phyloP scores from a whole-genome alignment of 35 echinoderm and acorn worm genomes.

The Apostichopus californicus region DNA sequence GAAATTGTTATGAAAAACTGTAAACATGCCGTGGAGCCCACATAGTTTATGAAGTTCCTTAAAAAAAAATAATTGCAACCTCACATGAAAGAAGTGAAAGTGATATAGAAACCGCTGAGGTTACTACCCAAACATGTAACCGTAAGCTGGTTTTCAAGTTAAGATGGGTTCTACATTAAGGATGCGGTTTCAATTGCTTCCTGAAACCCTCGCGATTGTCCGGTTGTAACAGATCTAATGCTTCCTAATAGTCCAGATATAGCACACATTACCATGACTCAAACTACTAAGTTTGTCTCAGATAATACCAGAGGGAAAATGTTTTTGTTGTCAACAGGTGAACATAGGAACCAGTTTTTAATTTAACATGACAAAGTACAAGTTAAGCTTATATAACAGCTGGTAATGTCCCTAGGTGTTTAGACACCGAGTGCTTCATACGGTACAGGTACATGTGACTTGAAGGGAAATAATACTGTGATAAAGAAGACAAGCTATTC shows the following conservation, averaged over 20 bases:
- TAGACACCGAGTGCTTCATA: background rate
- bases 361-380: no score
- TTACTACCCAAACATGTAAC: background rate
- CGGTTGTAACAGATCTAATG: background rate
- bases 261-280: background rate
- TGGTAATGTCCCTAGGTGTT: background rate
- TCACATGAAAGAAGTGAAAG: background rate
- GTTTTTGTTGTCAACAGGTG: no score
- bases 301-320: background rate
- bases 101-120: background rate
- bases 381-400: background rate
- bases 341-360: no score
- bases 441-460: background rate
- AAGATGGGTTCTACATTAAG: background rate
- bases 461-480: background rate
- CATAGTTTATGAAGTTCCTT: no score
- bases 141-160: background rate
- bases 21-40: no score
- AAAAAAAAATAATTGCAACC: background rate
- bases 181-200: background rate
- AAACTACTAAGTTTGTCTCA: background rate
- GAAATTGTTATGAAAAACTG: background rate
- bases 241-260: background rate
- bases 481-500: no score
- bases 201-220: slow-evolving; percentile 1